These are phyloP conservation scores for Varanus salvator DNA, from an alignment of 2,113 vertebrate genomes.

Conservation along the genomic window DNA sequence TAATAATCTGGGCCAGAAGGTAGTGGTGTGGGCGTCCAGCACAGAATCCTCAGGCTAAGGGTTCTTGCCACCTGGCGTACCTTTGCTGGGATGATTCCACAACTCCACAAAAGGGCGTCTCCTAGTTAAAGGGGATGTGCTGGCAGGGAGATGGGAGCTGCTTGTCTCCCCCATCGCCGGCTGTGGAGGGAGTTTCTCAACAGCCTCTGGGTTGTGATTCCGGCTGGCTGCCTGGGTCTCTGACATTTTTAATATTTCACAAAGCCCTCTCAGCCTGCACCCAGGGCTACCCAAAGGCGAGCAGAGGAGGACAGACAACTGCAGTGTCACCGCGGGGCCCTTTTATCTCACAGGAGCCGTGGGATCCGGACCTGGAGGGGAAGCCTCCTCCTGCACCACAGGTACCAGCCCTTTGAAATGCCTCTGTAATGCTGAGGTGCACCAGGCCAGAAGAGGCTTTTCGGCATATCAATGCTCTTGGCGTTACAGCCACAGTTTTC, in stretches of 20 bases:
- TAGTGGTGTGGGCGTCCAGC: background rate
- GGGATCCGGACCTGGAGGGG: conserved; percentile 1
- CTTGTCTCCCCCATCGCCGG: background rate
- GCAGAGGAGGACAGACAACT: conserved; percentile 9
- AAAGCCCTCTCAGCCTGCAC: background rate
- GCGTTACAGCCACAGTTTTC: background rate
- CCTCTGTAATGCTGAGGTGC: background rate
- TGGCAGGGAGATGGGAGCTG: background rate
- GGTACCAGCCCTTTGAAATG: conserved; percentile 8
- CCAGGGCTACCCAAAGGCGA: conserved; percentile 3
- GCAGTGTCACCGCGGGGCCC: background rate
- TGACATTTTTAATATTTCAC: conserved; percentile 40
- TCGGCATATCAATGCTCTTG: background rate
- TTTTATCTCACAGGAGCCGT: conserved; percentile 17
- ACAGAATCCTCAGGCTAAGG: background rate
- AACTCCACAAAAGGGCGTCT: background rate
- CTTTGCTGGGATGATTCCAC: background rate
- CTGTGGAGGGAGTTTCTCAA: background rate
- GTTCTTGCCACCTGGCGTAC: background rate
- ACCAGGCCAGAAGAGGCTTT: background rate
- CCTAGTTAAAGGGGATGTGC: background rate
- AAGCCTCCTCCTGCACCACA: background rate
- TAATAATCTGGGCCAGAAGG: background rate
- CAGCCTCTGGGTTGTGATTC: background rate
- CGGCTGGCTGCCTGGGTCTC: background rate